phyloP scores from a whole-genome alignment of 2,113 vertebrate species.

The Synodontis membranacea region DNA sequence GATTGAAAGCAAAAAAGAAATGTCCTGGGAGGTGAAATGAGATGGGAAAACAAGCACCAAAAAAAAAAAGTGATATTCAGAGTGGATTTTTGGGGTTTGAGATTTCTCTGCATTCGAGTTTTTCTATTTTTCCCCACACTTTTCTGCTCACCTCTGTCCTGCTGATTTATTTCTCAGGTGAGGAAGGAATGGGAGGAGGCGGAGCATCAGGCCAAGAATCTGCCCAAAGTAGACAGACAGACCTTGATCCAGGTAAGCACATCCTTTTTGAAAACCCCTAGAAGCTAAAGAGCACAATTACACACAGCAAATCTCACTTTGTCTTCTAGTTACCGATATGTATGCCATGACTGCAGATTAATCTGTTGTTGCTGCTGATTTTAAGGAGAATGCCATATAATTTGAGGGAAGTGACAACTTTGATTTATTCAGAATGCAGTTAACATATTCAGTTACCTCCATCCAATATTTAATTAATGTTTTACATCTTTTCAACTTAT shows the following conservation, averaged over 20 bases:
- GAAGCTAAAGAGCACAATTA: neutral
- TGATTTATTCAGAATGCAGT: too few relatives aligned
- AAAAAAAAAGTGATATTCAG: neutral
- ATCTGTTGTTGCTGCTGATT: neutral
- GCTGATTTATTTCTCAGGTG: constrained; percentile 71
- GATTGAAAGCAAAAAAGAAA: neutral
- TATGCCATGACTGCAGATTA: neutral
- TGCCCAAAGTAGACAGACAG: constrained; percentile 93
- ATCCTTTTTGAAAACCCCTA: neutral
- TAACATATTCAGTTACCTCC: too few relatives aligned
- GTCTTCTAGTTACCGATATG: neutral
- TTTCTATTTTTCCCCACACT: neutral
- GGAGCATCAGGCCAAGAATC: constrained; percentile 90
- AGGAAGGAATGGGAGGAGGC: constrained; percentile 98
- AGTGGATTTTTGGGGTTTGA: neutral
- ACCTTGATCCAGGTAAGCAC: constrained; percentile 89
- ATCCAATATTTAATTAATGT: too few relatives aligned
- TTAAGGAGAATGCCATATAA: neutral
- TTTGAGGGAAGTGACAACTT: too few relatives aligned
- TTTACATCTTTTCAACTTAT: too few relatives aligned
- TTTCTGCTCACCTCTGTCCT: constrained; percentile 2
- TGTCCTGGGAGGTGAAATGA: neutral
- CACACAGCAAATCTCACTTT: neutral
- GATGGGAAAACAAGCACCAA: neutral
- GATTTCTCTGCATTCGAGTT: neutral